Evolutionary conservation across 2,113 vertebrate genomes (phyloP).

Genomic region (Bubo blakistoni): DNA sequence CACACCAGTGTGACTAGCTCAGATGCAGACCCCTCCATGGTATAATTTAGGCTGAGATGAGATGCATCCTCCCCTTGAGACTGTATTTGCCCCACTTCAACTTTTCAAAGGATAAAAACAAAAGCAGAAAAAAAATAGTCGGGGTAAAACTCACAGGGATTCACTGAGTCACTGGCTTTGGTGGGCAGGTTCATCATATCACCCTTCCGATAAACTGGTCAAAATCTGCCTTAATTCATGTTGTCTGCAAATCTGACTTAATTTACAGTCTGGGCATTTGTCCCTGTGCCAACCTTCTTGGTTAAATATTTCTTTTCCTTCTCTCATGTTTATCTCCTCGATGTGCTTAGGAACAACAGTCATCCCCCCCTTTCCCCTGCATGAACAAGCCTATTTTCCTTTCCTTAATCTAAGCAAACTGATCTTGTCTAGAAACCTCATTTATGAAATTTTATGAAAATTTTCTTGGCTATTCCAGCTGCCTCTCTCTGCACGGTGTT

Average conservation of each 20-base stretch:
- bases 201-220: not conserved
- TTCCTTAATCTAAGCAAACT: not conserved
- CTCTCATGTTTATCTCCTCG: not conserved
- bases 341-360: not conserved
- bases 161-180: not conserved
- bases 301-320: constrained; percentile 16
- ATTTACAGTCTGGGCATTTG: not conserved
- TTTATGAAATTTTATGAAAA: not conserved
- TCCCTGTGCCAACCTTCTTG: not conserved
- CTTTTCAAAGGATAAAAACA: not conserved
- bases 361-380: too few species aligned
- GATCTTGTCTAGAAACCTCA: not conserved
- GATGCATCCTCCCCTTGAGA: not conserved
- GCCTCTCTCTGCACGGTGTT: not conserved
- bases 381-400: not conserved
- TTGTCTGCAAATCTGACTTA: not conserved
- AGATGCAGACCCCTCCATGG: not conserved
- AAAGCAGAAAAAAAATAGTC: not conserved
- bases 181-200: not conserved
- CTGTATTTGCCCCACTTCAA: not conserved
- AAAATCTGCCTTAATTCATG: not conserved
- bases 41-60: not conserved
- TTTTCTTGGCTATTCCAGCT: not conserved
- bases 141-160: accelerated
- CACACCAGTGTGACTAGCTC: not conserved